Conservation (phyloP, 2,888 invertebrate genomes). For the Drosophila ochracea region DNA sequence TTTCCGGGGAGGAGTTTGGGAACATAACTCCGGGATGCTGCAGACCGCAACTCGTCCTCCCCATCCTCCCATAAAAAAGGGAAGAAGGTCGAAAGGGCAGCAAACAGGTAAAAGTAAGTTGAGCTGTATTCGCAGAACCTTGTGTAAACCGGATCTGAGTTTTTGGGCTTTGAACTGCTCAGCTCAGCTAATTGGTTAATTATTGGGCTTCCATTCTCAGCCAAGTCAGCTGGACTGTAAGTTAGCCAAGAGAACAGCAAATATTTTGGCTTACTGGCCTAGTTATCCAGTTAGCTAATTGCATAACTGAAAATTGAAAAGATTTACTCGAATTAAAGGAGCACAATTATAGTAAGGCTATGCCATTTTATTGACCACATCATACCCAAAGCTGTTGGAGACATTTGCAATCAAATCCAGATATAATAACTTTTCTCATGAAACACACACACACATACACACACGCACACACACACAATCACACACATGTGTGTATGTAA, state of each 20-base stretch:
- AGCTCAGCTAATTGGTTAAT: conserved; percentile 73
- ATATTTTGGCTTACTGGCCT: conserved; percentile 19
- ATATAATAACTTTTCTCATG: conserved; percentile 41
- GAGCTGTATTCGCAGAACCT: conserved; percentile 9
- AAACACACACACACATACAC: not conserved
- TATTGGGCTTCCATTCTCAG: conserved; percentile 55
- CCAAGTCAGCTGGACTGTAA: conserved; percentile 6
- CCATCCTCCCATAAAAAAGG: not conserved
- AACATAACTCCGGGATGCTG: conserved; percentile 25
- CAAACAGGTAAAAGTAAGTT: conserved; percentile 21
- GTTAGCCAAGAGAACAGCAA: not conserved
- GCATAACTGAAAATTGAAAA: conserved; percentile 12
- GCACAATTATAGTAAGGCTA: not conserved
- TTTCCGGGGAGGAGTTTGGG: conserved; percentile 15
- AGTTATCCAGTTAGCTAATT: not conserved
- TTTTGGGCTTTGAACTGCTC: conserved; percentile 61
- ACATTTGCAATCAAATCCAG: conserved; percentile 7
- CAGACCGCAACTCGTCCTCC: not conserved
- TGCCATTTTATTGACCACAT: not conserved
- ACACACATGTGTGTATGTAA: not conserved
- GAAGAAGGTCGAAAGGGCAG: conserved; percentile 15
- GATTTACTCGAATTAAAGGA: conserved; percentile 4
- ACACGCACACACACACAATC: not conserved
- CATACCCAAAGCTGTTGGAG: not conserved
- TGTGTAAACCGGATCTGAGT: conserved; percentile 11